Base-by-base conservation (phyloP, 2,888 invertebrate genomes). In the Liopterus haemorrhoidalis region DNA sequence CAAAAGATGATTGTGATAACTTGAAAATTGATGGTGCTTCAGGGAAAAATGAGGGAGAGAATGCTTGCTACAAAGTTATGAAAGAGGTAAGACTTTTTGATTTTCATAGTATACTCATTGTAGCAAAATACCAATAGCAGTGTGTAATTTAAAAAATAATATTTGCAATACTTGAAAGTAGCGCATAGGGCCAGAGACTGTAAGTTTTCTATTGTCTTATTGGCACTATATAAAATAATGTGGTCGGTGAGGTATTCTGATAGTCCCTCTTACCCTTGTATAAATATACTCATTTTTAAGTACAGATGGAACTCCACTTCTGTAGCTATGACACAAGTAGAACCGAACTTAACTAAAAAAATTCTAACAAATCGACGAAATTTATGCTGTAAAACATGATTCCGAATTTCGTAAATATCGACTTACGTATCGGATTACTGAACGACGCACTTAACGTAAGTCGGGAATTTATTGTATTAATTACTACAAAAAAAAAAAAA, bases 31-130 rank as follows among this genome's bases (percentile, higher is more conserved):
- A 69, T 45, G 52, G 54, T 41, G 25, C 57, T 41, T 52, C 52
- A 55, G 50, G 57, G 50, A 52, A 60, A 37, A 51, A 55, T 49
- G 61, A 57, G 5, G 58, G 54, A 18, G 63, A 70, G 44, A 68
- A 68, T 50, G 63, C 74, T 1, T 81, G 79, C 62, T 83, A 83
- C 70, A 83, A 83, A 59, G 82, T 83, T 60, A 82, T 76, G 63
- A 80, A 79, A 67, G 81, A 81, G 73, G 81, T 79, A 53, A 65
- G 66, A 57, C 44, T 30, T 22, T 42, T 19, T 36, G 28, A 30
- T 18, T 41, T 37, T 38, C 14, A n/a, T 11, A 11, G n/a, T 12
- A 25, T 25, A 25, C 22, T 5, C 5, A 22, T 25, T 3, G n/a
- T 4, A 2, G 25, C 25, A 2, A 11, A 11, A 11, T 12, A 25